Conservation (phyloP, 2,797 vertebrate species). For the Mergus octosetaceus region DNA sequence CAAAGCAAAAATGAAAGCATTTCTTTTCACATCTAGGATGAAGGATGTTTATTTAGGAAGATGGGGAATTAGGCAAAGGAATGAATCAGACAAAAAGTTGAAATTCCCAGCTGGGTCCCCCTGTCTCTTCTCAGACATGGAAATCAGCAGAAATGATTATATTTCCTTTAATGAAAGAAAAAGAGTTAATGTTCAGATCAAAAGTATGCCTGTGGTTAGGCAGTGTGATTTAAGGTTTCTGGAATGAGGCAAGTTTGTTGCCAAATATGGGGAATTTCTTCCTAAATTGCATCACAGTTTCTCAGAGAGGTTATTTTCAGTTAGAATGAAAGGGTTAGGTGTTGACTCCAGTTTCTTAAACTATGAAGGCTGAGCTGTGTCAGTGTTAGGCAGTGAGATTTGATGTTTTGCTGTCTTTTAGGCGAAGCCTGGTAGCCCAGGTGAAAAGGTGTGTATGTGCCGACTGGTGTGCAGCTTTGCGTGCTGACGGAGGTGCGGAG, state of each 20-base stretch:
- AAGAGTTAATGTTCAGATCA: background rate
- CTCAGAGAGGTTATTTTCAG: conserved; percentile 8
- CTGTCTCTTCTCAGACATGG: conserved; percentile 12
- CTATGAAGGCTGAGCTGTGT: conserved; percentile 1
- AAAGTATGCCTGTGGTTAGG: conserved; percentile 38
- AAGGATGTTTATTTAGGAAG: background rate
- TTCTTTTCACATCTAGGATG: background rate
- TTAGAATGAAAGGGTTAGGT: conserved; percentile 8
- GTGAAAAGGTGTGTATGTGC: background rate
- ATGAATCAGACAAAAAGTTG: background rate
- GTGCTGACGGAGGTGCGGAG: background rate
- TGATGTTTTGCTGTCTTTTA: background rate
- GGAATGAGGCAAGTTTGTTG: conserved; percentile 69
- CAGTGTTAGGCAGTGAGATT: background rate
- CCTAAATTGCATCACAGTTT: conserved; percentile 49
- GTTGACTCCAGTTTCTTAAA: conserved; percentile 35
- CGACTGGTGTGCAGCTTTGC: background rate
- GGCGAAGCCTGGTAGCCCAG: background rate
- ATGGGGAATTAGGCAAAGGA: background rate
- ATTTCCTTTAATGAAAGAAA: conserved; percentile 21
- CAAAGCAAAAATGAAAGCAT: background rate
- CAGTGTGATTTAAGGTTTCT: conserved; percentile 46
- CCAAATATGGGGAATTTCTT: conserved; percentile 74
- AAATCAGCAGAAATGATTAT: conserved; percentile 19
- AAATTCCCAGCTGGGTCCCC: background rate